Conservation (phyloP, 64 coral and sea anemone genomes). For the Astreopora myriophthalma region DNA sequence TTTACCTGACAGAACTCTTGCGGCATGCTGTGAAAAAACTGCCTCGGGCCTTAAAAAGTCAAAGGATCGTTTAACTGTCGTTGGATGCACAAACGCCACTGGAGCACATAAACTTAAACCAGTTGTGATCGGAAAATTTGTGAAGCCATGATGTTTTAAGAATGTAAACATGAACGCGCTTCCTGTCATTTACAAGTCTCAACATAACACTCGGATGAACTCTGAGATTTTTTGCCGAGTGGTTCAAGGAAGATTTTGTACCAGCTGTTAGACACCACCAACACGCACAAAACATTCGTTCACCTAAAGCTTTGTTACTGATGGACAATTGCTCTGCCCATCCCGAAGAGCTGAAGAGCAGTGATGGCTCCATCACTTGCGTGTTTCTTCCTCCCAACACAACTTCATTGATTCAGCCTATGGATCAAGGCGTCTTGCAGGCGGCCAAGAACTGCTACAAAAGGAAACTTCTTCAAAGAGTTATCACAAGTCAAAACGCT, state of each 20-base stretch:
- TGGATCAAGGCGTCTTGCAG: constrained; percentile 38
- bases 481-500: constrained; percentile 31
- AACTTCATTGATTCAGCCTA: background rate
- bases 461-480: too few relatives aligned
- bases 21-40: constrained; percentile 24
- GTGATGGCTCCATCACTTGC: constrained; percentile 40
- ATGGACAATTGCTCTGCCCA: constrained; percentile 52
- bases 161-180: constrained; percentile 45
- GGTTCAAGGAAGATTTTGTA: constrained; percentile 57
- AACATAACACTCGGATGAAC: constrained; percentile 56
- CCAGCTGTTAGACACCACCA: constrained; percentile 32
- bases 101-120: constrained; percentile 48
- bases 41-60: constrained; percentile 18
- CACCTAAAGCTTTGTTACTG: constrained; percentile 51
- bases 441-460: background rate
- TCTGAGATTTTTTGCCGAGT: constrained; percentile 52
- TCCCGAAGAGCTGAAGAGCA: constrained; percentile 48
- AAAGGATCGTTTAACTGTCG: constrained; percentile 37
- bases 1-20: constrained; percentile 36
- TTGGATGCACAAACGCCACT: constrained; percentile 32
- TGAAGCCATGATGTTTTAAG: constrained; percentile 14
- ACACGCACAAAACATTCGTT: constrained; percentile 27
- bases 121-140: background rate
- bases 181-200: constrained; percentile 31
- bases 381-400: constrained; percentile 36